Conservation (phyloP, 2,797 vertebrate genomes). For the Hoplostethus atlanticus region DNA sequence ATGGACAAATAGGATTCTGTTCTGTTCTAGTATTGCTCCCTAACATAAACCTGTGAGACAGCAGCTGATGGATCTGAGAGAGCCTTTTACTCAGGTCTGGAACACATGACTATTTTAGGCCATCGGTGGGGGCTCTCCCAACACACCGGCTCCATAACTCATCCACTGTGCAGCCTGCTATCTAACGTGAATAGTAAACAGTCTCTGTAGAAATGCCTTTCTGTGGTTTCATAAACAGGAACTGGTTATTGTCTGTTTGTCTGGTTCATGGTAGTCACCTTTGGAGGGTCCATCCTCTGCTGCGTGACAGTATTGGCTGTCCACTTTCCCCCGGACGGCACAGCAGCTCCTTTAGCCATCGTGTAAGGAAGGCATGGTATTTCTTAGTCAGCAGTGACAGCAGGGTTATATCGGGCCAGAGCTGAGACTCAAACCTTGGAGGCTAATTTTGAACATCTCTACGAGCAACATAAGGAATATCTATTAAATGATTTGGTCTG, state of each 20-base stretch:
- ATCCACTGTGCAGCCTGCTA: constrained; percentile 25
- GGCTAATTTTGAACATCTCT: constrained; percentile 78
- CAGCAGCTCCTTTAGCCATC: constrained; percentile 61
- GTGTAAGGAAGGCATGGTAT: constrained; percentile 66
- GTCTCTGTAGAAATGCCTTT: constrained; percentile 18
- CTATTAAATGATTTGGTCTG: constrained; percentile 47
- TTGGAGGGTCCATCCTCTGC: constrained; percentile 18
- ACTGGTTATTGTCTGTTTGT: constrained; percentile 35
- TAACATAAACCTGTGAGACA: constrained; percentile 81
- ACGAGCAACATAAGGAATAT: constrained; percentile 64
- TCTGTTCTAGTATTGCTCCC: constrained; percentile 49
- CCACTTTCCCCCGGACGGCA: constrained; percentile 47
- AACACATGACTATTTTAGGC: constrained; percentile 88
- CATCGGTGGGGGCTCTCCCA: constrained; percentile 63
- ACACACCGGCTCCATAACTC: constrained; percentile 38
- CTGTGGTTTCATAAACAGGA: constrained; percentile 33
- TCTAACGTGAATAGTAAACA: constrained; percentile 53
- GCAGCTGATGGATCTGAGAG: constrained; percentile 70
- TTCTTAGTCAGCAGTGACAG: constrained; percentile 78
- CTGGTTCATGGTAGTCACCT: constrained; percentile 24
- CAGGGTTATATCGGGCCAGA: constrained; percentile 77
- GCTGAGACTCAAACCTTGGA: constrained; percentile 71
- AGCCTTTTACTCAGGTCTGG: constrained; percentile 49
- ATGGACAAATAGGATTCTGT: constrained; percentile 40
- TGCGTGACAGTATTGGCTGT: constrained; percentile 48